A percentile compares a stretch with the other conserved stretches of the same genome.
Evolutionary conservation across 2,113 vertebrate species (phyloP).

Genomic region (Sardina pilchardus): DNA sequence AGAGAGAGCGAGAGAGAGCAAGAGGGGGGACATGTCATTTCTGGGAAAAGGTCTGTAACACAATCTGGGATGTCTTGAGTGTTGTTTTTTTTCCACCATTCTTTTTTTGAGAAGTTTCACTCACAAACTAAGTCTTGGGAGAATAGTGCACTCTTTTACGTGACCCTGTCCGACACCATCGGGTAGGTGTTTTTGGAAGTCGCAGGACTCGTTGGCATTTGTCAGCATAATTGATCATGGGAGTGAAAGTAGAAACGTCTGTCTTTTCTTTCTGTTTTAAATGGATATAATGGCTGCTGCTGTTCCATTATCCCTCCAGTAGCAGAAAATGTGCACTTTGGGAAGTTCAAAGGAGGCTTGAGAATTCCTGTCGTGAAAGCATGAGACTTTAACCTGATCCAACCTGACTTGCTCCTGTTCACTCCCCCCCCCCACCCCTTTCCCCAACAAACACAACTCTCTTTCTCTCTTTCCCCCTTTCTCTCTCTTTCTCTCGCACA

Average conservation of each 20-base stretch:
- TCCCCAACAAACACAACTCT: neutral
- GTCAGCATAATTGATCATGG: slow-evolving; percentile 35
- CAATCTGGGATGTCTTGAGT: slow-evolving; percentile 8
- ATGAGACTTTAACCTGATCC: slow-evolving; percentile 69
- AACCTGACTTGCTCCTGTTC: slow-evolving; percentile 58
- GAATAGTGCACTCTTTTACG: neutral
- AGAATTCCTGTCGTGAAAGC: slow-evolving; percentile 64
- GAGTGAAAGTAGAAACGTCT: slow-evolving; percentile 44
- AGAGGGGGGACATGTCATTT: neutral
- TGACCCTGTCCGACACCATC: slow-evolving; percentile 7
- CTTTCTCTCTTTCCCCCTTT: no score
- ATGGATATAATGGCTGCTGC: slow-evolving; percentile 41
- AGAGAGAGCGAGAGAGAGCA: neutral
- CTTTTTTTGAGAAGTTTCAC: neutral
- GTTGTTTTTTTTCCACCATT: neutral
- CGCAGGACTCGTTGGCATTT: slow-evolving; percentile 25
- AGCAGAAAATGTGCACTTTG: slow-evolving; percentile 32
- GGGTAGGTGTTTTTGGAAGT: neutral
- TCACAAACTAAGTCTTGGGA: neutral
- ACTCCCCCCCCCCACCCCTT: slow-evolving; percentile 66
- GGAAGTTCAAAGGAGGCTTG: slow-evolving; percentile 58
- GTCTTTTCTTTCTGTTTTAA: slow-evolving; percentile 4
- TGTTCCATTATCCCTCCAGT: slow-evolving; percentile 45
- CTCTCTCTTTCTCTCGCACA: neutral
- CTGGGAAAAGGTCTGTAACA: slow-evolving; percentile 9